Percentiles rank a stretch among this genome's conserved stretches.
phyloP scores from a whole-genome alignment of 2,113 vertebrate genomes.

The Oryzias javanicus region DNA sequence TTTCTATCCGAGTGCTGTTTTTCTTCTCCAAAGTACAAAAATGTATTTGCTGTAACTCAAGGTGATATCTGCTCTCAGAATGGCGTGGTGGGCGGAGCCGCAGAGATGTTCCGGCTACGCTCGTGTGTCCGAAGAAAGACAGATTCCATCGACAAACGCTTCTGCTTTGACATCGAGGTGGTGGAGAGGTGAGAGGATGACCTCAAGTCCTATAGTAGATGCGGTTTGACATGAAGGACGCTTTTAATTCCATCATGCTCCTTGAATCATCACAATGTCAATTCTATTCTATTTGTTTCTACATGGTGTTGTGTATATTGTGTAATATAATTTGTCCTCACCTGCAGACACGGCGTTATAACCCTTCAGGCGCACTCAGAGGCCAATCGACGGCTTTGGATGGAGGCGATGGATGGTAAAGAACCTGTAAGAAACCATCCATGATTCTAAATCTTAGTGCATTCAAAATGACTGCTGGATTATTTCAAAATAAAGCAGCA shows the following conservation, averaged over 20 bases:
- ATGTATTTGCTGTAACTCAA: too few relatives aligned
- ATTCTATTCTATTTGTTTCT: too few relatives aligned
- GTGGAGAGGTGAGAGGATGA: constrained; percentile 84
- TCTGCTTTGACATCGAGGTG: constrained; percentile 98
- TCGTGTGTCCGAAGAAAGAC: constrained; percentile 95
- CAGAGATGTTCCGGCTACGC: constrained; percentile 91
- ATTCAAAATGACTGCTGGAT: neutral
- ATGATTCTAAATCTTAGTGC: neutral
- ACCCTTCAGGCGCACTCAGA: constrained; percentile 94
- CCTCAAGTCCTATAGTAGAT: too few relatives aligned
- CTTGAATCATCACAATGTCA: too few relatives aligned
- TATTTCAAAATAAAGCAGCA: too few relatives aligned
- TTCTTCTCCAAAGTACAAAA: neutral
- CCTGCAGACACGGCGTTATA: constrained; percentile 89
- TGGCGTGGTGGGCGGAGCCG: constrained; percentile 76
- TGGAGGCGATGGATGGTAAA: constrained; percentile 98
- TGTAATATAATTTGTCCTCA: constrained; percentile 2
- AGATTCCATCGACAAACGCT: constrained; percentile 96
- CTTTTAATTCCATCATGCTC: too few relatives aligned
- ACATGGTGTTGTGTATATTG: too few relatives aligned
- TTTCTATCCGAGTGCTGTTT: neutral
- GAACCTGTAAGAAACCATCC: constrained; percentile 83
- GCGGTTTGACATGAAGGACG: too few relatives aligned
- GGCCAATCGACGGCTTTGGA: constrained; percentile 92
- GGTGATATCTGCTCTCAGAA: constrained; percentile 73